Evolutionary conservation across 2,888 invertebrate species (phyloP).

Genomic region (Mesorhabditis sp.): DNA sequence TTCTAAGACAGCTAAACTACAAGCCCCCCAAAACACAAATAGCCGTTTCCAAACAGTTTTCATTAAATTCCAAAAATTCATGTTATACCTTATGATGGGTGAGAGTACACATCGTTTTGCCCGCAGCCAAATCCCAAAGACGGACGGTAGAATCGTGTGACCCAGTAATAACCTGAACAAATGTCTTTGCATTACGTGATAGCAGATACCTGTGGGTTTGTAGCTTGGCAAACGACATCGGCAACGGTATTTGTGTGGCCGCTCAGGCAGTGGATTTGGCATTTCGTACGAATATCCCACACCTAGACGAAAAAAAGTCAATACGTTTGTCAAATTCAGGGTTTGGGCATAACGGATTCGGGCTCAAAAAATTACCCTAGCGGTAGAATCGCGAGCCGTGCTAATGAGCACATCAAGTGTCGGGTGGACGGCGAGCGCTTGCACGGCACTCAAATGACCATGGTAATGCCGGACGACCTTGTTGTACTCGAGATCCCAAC

Average conservation of each 20-base stretch:
- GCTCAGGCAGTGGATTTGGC: constrained; percentile 88
- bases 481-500: constrained; percentile 99
- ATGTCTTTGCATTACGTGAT: neutral
- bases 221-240: constrained; percentile 83
- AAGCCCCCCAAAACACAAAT: no score
- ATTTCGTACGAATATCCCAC: constrained; percentile 98
- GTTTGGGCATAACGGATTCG: no score
- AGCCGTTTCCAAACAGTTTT: no score
- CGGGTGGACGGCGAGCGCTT: constrained; percentile 87
- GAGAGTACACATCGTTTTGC: constrained; percentile 84
- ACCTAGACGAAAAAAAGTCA: constrained; percentile 63
- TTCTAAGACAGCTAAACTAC: no score
- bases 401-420: constrained; percentile 88
- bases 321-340: no score
- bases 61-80: no score
- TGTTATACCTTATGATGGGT: constrained; percentile 81
- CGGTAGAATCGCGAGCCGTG: constrained; percentile 90
- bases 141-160: constrained; percentile 90
- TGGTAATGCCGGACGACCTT: constrained; percentile 90
- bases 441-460: constrained; percentile 90
- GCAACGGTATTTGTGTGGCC: constrained; percentile 97
- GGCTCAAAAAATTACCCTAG: constrained; percentile 65
- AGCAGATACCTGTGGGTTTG: constrained; percentile 76
- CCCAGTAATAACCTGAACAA: constrained; percentile 52
- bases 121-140: constrained; percentile 94